Evolutionary conservation across 2,888 invertebrate genomes (phyloP), one percentile per base, ranked within the genome.

Genomic region (Diarsia mendica): DNA sequence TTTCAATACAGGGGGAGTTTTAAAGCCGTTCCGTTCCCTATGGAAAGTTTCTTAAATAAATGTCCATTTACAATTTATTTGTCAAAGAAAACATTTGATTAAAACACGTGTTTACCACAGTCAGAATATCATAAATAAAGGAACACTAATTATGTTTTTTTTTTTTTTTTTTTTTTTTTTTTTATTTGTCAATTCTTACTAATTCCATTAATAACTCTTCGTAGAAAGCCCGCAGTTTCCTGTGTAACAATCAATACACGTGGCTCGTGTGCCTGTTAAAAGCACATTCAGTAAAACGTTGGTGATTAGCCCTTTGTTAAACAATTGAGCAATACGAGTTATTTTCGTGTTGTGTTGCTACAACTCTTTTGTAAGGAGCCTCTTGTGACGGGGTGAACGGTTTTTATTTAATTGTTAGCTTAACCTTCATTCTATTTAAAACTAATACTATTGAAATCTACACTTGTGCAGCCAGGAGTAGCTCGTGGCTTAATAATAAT

Each of bases 301-400:
- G 1, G 15, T 33, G n/a, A 67, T 6, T 20, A 5, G n/a, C 4
- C 48, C 58, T 66, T 65, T 65, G 48, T 28, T 49, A n/a, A 66
- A 51, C 51, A 6, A n/a, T 51, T n/a, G 51, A 39, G 33, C 67
- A 18, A 67, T 39, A 67, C 11, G n/a, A 48, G 65, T 49, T n/a
- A 51, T 33, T 10, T n/a, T 51, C 51, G 51, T 67, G 67, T 67
- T 67, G 15, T 67, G 10, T 0, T 51, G 9, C 67, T 39, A 67
- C n/a, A 51, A 51, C 33, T 67, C 3, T 51, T 10, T 18, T 39
- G 3, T 6, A 39, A 51, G 67, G 67, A n/a, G 67, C 66, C 15
- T 49, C n/a, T 67, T 49, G 28, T 28, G 28, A 28, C 18, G 18
- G 9, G 18, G 9, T 58, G 15, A 23, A 15, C 5, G 5, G 13